Conservation (phyloP, 2,797 vertebrate genomes). For the Scolopax rusticola region DNA sequence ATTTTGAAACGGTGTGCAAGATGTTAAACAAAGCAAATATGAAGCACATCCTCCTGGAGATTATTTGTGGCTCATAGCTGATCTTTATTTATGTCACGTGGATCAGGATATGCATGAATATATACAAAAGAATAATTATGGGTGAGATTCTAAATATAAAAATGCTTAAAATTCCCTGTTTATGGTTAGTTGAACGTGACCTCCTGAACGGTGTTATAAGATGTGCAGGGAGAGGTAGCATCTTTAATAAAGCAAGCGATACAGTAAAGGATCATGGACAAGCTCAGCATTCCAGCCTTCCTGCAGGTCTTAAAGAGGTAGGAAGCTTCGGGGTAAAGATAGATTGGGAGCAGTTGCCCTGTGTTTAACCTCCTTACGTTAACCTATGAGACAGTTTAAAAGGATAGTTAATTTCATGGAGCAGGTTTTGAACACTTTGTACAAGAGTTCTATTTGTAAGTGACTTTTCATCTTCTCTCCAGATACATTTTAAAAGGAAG, state of each 20-base stretch:
- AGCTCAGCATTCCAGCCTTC: neutral
- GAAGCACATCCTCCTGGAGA: neutral
- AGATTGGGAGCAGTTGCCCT: neutral
- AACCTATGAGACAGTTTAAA: neutral
- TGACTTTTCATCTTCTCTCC: constrained; percentile 17
- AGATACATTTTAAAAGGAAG: neutral
- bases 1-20: neutral
- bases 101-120: neutral
- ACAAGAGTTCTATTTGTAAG: neutral
- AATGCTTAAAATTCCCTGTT: neutral
- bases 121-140: neutral
- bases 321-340: neutral
- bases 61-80: neutral
- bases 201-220: neutral
- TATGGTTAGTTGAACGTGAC: neutral
- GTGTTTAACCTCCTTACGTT: neutral
- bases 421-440: neutral
- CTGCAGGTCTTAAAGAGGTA: neutral
- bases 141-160: neutral
- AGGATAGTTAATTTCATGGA: neutral
- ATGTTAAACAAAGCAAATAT: neutral
- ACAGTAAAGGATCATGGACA: neutral
- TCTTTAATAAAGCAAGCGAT: constrained; percentile 3
- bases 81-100: neutral
- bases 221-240: neutral